Evolutionary conservation across 2,888 invertebrate genomes (phyloP), one percentile per base, ranked within the genome.

Genomic region (Lysandra coridon): DNA sequence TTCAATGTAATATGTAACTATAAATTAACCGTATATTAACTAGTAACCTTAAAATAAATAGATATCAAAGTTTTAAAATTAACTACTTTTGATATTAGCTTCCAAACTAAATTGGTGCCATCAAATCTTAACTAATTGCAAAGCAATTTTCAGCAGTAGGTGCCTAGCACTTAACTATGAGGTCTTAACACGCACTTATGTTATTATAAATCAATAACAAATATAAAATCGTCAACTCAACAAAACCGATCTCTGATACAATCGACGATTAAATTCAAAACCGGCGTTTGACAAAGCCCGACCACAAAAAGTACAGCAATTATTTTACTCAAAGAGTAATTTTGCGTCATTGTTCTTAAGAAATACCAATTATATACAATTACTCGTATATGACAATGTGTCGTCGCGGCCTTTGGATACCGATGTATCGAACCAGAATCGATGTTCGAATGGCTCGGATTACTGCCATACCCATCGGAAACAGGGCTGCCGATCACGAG

Each of bases 301-400:
- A 80, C 81, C 82, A 82, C 90, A 91, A 91, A 92, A 86, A 89
- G 83, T 84, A 88, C 88, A 84, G 90, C 89, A 93, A 94, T 94
- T 94, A 93, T 93, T 93, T 91, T 89, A 90, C 86, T 88, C 91
- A 91, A 90, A 89, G 89, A 90, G 92, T 91, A 93, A 94, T 94
- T 93, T 93, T 85, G 88, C 86, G 89, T 92, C 93, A 93, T 94
- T 94, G 94, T 94, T 94, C 94, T 92, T 88, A 86, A 92, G 93
- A 93, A 94, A 92, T 90, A 89, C 91, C 93, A 94, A 94, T 94
- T 94, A 94, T 92, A 92, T 93, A 93, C 93, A 93, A 94, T 94
- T 94, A 94, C 92, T 88, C 87, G 91, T 92, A 92, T 93, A 92
- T 91, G 92, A 93, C 93, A 93, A 88, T 92, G 92, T 92, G 89